These are phyloP conservation scores for Anomalospiza imberbis DNA, from an alignment of 2,797 vertebrate genomes.

Conservation along the genomic window DNA sequence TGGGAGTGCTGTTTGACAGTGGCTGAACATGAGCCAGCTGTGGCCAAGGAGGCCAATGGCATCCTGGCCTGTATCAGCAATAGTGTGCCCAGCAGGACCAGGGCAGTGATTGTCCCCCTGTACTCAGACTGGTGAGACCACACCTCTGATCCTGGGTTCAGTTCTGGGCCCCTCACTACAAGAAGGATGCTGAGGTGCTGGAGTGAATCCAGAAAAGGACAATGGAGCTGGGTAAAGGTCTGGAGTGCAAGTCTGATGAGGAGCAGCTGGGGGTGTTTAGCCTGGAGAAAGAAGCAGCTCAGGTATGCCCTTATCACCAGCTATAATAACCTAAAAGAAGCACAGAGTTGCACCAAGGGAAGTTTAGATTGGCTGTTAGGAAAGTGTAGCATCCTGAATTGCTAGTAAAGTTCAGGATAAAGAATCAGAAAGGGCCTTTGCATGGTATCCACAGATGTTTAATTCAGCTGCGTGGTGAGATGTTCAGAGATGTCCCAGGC, in stretches of 20 bases:
- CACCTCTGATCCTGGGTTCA: fast-evolving
- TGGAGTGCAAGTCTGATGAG: background rate
- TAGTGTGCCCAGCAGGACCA: background rate
- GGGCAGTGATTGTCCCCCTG: background rate
- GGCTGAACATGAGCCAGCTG: background rate
- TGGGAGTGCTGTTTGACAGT: fast-evolving
- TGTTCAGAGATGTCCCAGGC: too few species aligned
- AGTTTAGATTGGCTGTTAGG: background rate
- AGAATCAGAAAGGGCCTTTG: too few species aligned
- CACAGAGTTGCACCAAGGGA: background rate
- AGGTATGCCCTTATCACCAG: background rate
- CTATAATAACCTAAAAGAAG: background rate
- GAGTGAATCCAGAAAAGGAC: background rate
- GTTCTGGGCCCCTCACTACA: background rate
- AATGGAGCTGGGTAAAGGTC: fast-evolving
- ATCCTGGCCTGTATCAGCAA: background rate
- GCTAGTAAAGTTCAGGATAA: too few species aligned
- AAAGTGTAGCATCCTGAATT: background rate
- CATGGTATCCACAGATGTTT: too few species aligned
- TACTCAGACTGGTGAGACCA: fast-evolving
- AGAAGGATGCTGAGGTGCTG: background rate
- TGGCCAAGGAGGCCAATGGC: background rate
- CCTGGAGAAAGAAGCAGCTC: background rate
- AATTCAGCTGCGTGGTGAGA: too few species aligned
- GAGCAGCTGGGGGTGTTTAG: background rate